phyloP scores from a whole-genome alignment of 2,113 vertebrate genomes.

The Indicator indicator region DNA sequence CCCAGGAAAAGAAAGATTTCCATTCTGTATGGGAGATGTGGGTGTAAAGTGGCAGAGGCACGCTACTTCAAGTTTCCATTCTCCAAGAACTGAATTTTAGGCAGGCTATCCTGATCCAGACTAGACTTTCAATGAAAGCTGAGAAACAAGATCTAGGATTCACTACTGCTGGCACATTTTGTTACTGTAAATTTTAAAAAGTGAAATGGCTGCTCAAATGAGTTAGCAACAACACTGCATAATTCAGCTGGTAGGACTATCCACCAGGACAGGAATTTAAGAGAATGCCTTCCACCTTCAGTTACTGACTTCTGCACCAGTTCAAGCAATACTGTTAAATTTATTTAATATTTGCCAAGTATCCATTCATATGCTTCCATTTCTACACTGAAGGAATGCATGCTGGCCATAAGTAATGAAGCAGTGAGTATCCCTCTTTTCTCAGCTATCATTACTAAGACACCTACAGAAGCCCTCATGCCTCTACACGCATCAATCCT shows the following conservation, averaged over 20 bases:
- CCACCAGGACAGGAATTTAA: not conserved
- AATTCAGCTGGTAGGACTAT: not conserved
- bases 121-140: not conserved
- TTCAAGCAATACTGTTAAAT: not conserved
- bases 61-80: not conserved
- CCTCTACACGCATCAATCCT: not conserved
- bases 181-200: not conserved
- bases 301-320: not conserved
- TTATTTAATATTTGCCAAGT: not conserved
- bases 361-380: not conserved
- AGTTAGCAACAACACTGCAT: not conserved
- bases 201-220: not conserved
- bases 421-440: not conserved
- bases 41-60: not conserved
- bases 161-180: not conserved
- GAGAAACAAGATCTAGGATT: accelerated
- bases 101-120: not conserved
- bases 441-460: not conserved
- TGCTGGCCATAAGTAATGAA: not conserved
- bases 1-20: not conserved
- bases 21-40: no score
- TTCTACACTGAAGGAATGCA: not conserved
- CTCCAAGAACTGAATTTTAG: not conserved
- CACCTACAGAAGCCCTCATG: not conserved
- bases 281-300: not conserved